Evolutionary conservation across 2,113 vertebrate genomes (phyloP).

Genomic region (Charadrius vociferus): DNA sequence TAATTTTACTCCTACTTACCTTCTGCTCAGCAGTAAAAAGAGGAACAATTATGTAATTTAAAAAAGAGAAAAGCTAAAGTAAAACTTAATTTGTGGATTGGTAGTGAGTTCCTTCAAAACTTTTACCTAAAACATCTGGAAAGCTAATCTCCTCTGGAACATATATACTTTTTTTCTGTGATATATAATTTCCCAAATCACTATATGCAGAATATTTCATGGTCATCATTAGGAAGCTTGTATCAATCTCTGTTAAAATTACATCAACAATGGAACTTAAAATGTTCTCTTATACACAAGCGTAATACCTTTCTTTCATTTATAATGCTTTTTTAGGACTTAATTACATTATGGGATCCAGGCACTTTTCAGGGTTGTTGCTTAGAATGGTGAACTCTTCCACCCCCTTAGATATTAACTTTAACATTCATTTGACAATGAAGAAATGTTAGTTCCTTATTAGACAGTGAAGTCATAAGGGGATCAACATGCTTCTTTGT

Average conservation of each 20-base stretch:
- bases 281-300: not conserved
- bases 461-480: not conserved
- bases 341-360: not conserved
- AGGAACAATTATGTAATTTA: slow-evolving; percentile 3
- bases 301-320: not conserved
- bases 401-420: not conserved
- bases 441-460: not conserved
- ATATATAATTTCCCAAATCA: not conserved
- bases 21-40: slow-evolving; percentile 3
- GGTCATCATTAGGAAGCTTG: not conserved
- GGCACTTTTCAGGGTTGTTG: not conserved
- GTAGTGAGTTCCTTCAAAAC: not conserved
- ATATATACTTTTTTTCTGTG: not conserved
- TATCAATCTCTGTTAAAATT: not conserved
- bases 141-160: not conserved
- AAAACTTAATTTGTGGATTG: not conserved
- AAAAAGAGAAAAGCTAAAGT: not conserved
- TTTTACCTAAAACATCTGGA: not conserved
- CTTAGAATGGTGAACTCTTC: not conserved
- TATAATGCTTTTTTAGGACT: not conserved
- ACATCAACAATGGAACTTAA: not conserved
- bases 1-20: slow-evolving; percentile 31
- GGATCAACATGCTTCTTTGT: not conserved
- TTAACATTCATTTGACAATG: not conserved
- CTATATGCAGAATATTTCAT: not conserved